Evolutionary conservation across 2,888 invertebrate species (phyloP).

Genomic region (Callosobruchus maculatus): DNA sequence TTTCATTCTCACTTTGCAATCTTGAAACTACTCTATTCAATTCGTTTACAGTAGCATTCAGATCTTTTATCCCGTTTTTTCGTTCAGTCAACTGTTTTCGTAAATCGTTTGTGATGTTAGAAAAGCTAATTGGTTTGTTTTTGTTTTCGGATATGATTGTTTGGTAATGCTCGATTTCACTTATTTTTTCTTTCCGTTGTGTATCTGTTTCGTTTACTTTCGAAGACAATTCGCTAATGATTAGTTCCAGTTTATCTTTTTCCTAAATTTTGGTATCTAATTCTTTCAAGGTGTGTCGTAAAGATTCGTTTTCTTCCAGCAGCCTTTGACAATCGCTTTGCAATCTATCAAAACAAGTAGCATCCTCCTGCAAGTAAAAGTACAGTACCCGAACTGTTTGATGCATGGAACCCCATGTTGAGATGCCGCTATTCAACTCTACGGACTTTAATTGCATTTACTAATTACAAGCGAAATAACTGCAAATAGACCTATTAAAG

Average conservation of each 20-base stretch:
- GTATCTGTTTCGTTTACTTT: constrained; percentile 33
- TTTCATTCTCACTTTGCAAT: constrained; percentile 53
- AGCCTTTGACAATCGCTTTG: constrained; percentile 31
- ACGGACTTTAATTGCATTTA: background rate
- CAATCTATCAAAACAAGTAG: too few species aligned
- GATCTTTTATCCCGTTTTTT: constrained; percentile 32
- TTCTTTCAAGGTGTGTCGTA: constrained; percentile 32
- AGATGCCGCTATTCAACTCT: background rate
- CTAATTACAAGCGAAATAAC: background rate
- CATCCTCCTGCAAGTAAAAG: background rate
- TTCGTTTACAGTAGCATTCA: constrained; percentile 53
- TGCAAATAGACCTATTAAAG: background rate
- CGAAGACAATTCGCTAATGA: constrained; percentile 27
- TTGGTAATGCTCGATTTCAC: constrained; percentile 40
- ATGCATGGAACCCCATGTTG: background rate
- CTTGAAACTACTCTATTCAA: constrained; percentile 52
- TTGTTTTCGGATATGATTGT: constrained; percentile 40
- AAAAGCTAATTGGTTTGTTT: constrained; percentile 38
- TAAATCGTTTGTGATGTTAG: constrained; percentile 34
- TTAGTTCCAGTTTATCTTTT: constrained; percentile 33
- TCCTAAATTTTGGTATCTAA: constrained; percentile 32
- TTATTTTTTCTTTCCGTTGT: constrained; percentile 31
- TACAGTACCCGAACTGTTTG: background rate
- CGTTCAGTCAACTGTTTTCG: constrained; percentile 35
- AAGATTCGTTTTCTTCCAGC: constrained; percentile 33